These are phyloP conservation scores for Lemur catta DNA, from an alignment of 2,797 vertebrate species.

Conservation along the genomic window DNA sequence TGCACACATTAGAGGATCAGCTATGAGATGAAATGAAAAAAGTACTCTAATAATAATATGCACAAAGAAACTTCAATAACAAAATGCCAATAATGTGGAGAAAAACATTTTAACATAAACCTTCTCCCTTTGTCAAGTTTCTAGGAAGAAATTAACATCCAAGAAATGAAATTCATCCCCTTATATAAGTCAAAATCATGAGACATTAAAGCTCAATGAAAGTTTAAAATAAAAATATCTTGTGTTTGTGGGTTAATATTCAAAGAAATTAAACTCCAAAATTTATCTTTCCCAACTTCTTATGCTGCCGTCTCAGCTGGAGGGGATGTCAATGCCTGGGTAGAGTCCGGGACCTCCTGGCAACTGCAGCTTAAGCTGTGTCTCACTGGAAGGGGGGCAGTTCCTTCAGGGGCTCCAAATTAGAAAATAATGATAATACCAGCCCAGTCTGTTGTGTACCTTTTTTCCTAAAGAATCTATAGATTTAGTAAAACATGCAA, in stretches of 20 bases:
- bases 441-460: not conserved
- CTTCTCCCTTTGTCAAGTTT: not conserved
- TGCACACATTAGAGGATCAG: not conserved
- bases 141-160: not conserved
- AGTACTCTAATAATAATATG: not conserved
- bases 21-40: slow-evolving; percentile 2
- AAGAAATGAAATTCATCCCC: not conserved
- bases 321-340: not conserved
- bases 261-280: not conserved
- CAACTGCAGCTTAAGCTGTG: not conserved
- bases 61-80: not conserved
- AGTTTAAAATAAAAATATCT: not conserved
- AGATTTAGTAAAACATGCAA: not conserved
- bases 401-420: not conserved
- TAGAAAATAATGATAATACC: not conserved
- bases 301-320: not conserved
- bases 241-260: not conserved
- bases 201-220: not conserved
- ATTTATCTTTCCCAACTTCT: not conserved
- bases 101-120: not conserved
- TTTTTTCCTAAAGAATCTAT: not conserved
- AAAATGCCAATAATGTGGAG: not conserved
- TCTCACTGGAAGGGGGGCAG: not conserved
- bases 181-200: not conserved
- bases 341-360: not conserved